Evolutionary conservation across 2,797 vertebrate species (phyloP), one percentile per base, ranked within the genome.

Genomic region (Etheostoma perlongum): DNA sequence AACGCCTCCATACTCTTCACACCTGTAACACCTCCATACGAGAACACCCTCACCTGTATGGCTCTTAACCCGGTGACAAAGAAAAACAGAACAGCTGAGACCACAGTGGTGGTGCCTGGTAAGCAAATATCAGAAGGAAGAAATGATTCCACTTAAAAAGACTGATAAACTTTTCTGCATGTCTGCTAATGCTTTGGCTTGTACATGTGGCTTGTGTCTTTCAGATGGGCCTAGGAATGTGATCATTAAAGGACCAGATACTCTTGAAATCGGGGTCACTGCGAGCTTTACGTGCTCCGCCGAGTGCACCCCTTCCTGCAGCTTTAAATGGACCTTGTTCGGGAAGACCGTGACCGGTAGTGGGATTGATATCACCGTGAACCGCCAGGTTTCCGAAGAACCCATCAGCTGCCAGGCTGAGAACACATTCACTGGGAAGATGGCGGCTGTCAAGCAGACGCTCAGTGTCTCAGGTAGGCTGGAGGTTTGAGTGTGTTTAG

Each of bases 241-340:
- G 63, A 9, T 6, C 15, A 87, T 89, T 48, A 27, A 62, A 51
- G 88, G 85, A 13, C 83, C 88, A 2, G 47, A 25, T 3, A 2
- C 44, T 21, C 70, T 89, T 15, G 78, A 85, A 51, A 62, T 84
- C 1, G 85, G 85, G 23, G 64, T 78, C 27, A 42, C 46, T 0
- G 61, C 74, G 6, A 82, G 40, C 14, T 85, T 85, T 3, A 72
- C 7, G 0, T 89, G 88, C 63, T 47, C 51, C 0, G 85, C 87
- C 0, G n/a, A 54, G 7, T 89, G 87, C 65, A 33, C 25, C 13
- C 87, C 85, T 6, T 6, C 78, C 52, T 89, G 85, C 71, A 73
- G 5, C 30, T 87, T 82, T 76, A 82, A 55, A 2, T 87, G 83
- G 83, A 74, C 19, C 4, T 3, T 81, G 42, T 76, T 64, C 4